phyloP scores from a whole-genome alignment of 2,888 invertebrate species.

The Pammene aurita region DNA sequence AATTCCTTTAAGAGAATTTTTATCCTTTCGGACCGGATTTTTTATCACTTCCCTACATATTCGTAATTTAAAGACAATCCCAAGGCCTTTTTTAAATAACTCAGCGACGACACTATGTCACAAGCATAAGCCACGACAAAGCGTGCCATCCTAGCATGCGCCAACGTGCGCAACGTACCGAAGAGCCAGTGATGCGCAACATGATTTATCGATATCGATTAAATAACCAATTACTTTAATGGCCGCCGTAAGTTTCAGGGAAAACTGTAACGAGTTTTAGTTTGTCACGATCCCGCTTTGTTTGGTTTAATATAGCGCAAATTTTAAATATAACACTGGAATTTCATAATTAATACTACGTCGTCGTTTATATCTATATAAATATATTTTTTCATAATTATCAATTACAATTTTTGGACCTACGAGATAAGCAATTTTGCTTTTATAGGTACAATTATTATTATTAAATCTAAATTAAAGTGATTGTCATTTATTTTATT shows the following conservation, averaged over 20 bases:
- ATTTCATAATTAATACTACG: neutral
- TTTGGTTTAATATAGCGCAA: constrained; percentile 9
- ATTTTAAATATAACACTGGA: neutral
- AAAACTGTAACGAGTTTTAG: constrained; percentile 36
- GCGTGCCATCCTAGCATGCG: constrained; percentile 34
- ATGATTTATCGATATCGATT: constrained; percentile 39
- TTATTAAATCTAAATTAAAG: no score
- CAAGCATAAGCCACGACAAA: constrained; percentile 29
- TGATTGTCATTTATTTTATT: no score
- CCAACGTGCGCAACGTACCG: constrained; percentile 23
- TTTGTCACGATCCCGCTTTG: constrained; percentile 34
- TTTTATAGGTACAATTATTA: no score
- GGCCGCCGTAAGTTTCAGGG: constrained; percentile 24
- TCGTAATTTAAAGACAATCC: no score
- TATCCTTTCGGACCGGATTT: no score
- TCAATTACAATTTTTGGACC: no score
- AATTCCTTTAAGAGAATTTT: no score
- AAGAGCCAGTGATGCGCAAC: constrained; percentile 35
- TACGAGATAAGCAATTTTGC: no score
- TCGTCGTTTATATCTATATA: neutral
- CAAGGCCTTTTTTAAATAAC: no score
- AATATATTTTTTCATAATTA: neutral
- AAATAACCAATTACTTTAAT: constrained; percentile 38
- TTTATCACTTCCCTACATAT: no score
- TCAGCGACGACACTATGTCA: neutral